Percentiles rank a stretch among this genome's conserved stretches.
These are phyloP conservation scores for Tretioscincus oriximinensis DNA, from an alignment of 2,113 vertebrate genomes.

Conservation along the genomic window DNA sequence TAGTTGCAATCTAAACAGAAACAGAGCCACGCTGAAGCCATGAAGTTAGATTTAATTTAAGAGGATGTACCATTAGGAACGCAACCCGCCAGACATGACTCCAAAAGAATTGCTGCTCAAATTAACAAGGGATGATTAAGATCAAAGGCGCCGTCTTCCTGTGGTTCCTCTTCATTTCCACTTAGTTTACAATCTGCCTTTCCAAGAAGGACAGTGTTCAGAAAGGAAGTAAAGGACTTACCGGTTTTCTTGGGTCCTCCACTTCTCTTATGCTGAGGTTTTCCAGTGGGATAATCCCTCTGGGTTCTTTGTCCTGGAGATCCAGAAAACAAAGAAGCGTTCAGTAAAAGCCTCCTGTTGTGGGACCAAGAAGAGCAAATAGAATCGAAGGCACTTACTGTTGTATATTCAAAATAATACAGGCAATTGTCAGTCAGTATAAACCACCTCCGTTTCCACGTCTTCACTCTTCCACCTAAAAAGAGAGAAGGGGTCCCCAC, in stretches of 20 bases:
- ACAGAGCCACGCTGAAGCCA: neutral
- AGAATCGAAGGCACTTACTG: slow-evolving; percentile 75
- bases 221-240: slow-evolving; percentile 64
- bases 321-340: neutral
- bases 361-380: neutral
- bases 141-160: neutral
- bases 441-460: slow-evolving; percentile 98
- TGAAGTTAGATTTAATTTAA: neutral
- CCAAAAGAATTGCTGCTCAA: neutral
- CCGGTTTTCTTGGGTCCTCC: slow-evolving; percentile 93
- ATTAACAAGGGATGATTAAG: neutral
- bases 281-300: slow-evolving; percentile 96
- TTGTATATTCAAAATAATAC: slow-evolving; percentile 98
- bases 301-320: slow-evolving; percentile 91
- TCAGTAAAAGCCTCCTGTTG: neutral
- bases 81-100: neutral
- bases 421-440: slow-evolving; percentile 98
- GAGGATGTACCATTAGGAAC: neutral
- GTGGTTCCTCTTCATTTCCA: neutral
- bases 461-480: slow-evolving; percentile 94
- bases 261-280: slow-evolving; percentile 97
- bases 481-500: slow-evolving; percentile 49
- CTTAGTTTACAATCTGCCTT: neutral
- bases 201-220: neutral
- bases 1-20: neutral